These are phyloP conservation scores for Branchinecta lynchi DNA, from an alignment of 1,140 invertebrate species.

Conservation along the genomic window DNA sequence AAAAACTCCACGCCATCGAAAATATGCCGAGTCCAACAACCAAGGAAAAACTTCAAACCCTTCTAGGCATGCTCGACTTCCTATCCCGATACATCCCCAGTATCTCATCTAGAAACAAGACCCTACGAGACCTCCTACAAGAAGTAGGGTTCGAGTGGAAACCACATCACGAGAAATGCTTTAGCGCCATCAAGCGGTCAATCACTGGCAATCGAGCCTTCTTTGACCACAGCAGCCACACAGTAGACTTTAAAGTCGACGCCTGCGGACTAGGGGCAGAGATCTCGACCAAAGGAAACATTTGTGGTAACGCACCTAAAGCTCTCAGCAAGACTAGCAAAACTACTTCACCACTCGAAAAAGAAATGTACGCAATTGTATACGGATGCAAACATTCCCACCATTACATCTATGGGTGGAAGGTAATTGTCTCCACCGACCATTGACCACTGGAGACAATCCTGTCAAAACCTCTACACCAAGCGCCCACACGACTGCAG, in stretches of 20 bases:
- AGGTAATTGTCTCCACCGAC: not conserved
- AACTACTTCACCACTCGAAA: not conserved
- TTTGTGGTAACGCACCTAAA: conserved; percentile 5
- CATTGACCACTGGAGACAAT: conserved; percentile 1
- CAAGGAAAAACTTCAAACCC: conserved; percentile 9
- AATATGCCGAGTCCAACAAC: conserved; percentile 5
- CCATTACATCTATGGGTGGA: conserved; percentile 9
- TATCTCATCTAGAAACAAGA: conserved; percentile 6
- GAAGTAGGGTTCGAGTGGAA: conserved; percentile 5
- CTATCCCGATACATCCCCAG: conserved; percentile 8
- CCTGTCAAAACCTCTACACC: conserved; percentile 8
- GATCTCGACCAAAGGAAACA: conserved; percentile 5
- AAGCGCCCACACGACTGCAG: conserved; percentile 4
- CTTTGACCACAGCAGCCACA: conserved; percentile 8
- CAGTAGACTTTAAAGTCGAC: conserved; percentile 1
- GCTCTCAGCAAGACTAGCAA: conserved; percentile 1
- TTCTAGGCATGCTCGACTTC: conserved; percentile 8
- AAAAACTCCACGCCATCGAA: conserved; percentile 1
- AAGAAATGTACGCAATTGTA: conserved; percentile 9
- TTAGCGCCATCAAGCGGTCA: conserved; percentile 8
- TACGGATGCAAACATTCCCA: conserved; percentile 1
- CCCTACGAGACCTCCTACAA: conserved; percentile 1
- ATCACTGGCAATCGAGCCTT: conserved; percentile 5
- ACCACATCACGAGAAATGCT: conserved; percentile 9
- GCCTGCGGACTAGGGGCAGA: not conserved